Evolutionary conservation across 2,797 vertebrate species (phyloP), one percentile per base, ranked within the genome.

Genomic region (Oryzias sinensis): DNA sequence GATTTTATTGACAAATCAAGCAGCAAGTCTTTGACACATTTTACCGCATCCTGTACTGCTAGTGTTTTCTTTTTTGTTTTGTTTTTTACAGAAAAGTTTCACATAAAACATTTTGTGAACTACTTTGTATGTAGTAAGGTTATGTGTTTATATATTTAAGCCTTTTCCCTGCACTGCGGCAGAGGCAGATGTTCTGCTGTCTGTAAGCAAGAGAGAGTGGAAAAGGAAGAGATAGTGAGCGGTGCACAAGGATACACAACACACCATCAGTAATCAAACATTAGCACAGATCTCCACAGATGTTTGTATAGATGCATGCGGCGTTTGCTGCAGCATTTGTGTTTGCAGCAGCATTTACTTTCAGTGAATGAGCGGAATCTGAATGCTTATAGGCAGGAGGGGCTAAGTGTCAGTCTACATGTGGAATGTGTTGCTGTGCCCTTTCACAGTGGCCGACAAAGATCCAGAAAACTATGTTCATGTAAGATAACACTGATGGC

Each of bases 161-260:
- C 83, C 76, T 65, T 81, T 81, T 78, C 76, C 76, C 90, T 91
- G 90, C 88, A 90, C 87, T 91, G 90, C 90, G 84, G 90, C 89
- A 91, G 85, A 90, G 70, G 72, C 76, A 76, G 72, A 83, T 73
- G 76, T 75, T 75, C 74, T 74, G 62, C 67, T 84, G 78, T 84
- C 58, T 83, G 70, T 76, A 65, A 73, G 54, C 67, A 51, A 56
- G 56, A 57, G 49, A 49, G 63, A 44, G 37, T 65, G 68, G 25
- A 58, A 70, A 72, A 62, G 68, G 24, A 55, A 62, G 53, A 71
- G 72, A 75, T 56, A 58, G 66, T 53, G 66, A 37, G 59, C 20
- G 56, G 42, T 61, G n/a, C 53, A 40, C 7, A 37, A 5, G 52
- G 43, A 13, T 46, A 69, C 68, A 53, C 76, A 29, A 78, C 68